Conservation (phyloP, 2,888 invertebrate genomes). For the Phalangium opilio region DNA sequence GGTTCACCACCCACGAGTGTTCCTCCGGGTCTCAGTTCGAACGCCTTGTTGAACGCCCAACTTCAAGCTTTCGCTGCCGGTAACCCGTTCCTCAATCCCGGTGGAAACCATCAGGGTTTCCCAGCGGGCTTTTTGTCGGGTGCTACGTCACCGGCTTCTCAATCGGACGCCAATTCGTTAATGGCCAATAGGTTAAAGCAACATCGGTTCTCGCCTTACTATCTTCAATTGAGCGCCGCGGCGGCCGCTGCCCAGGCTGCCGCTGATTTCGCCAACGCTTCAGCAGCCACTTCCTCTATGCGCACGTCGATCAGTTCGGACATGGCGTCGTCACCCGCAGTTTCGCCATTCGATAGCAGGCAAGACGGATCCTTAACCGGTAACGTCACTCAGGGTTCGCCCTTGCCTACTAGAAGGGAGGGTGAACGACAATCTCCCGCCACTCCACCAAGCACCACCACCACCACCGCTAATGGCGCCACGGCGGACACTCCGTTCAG, state of each 20-base stretch:
- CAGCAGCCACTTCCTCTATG: slow-evolving; percentile 6
- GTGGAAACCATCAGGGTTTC: slow-evolving; percentile 20
- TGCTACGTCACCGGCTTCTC: slow-evolving; percentile 1
- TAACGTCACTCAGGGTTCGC: neutral
- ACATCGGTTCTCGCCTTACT: slow-evolving; percentile 78
- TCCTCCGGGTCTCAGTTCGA: slow-evolving; percentile 42
- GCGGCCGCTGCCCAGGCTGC: slow-evolving; percentile 11
- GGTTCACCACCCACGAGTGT: slow-evolving; percentile 22
- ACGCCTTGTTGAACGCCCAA: slow-evolving; percentile 74
- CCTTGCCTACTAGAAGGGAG: slow-evolving; percentile 1
- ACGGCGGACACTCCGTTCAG: slow-evolving; percentile 10
- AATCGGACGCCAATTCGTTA: slow-evolving; percentile 22
- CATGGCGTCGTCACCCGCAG: slow-evolving; percentile 8
- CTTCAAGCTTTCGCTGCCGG: slow-evolving; percentile 64
- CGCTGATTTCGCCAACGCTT: no score
- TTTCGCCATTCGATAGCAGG: slow-evolving; percentile 8
- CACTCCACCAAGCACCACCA: slow-evolving; percentile 5
- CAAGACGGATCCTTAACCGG: neutral
- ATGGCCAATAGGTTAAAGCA: slow-evolving; percentile 38
- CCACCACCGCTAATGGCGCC: neutral
- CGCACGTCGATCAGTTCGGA: slow-evolving; percentile 9
- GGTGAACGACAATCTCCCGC: slow-evolving; percentile 9
- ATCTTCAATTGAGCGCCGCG: slow-evolving; percentile 37
- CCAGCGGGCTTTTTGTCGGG: neutral
- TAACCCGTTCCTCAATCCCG: slow-evolving; percentile 59